Evolutionary conservation across 2,888 invertebrate genomes (phyloP), one percentile per base, ranked within the genome.

Genomic region (Phaonia tiefii): DNA sequence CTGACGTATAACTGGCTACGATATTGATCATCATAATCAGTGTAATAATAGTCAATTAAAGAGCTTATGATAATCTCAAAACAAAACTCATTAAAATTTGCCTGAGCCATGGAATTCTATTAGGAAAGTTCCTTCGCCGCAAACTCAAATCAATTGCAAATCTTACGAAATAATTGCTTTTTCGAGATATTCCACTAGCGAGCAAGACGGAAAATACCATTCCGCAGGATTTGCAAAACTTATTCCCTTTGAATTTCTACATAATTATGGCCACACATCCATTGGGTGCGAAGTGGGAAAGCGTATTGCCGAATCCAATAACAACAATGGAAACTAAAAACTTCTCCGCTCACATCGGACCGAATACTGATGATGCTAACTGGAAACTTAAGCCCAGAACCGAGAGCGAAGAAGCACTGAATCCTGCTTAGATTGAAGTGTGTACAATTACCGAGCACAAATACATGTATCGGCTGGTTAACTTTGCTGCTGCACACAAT

Each of bases 361-460:
- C 15, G 60, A 20, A 60, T 11, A 17, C 17, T 60, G 39, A 63
- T 63, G 63, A 63, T 63, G 63, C 63, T 13, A 63, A 42, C 63
- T 63, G 39, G 37, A 10, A 60, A 60, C 39, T 60, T 31, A 20
- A 60, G 60, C 37, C 60, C 37, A 11, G 39, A 39, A 20, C 10
- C 39, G 60, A 5, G 8, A 8, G 4, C 31, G 31, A 31, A 31
- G 31, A 26, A 31, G 31, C 8, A 31, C 31, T 31, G 31, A 37
- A 66, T 11, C 44, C 31, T 54, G 70, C 51, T 76, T 70, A 51
- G 74, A 60, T 66, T 67, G 54, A 77, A 80, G 70, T 74, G 54
- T 81, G 74, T 77, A 72, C 71, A 81, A 80, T 71, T 70, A 66
- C 20, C 20, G 13, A 74, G 42, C 73, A 25, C 26, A 75, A 39